Percentiles rank a stretch among this genome's conserved stretches.
Evolutionary conservation across 2,113 vertebrate species (phyloP).

Genomic region (Cnemophilus loriae): DNA sequence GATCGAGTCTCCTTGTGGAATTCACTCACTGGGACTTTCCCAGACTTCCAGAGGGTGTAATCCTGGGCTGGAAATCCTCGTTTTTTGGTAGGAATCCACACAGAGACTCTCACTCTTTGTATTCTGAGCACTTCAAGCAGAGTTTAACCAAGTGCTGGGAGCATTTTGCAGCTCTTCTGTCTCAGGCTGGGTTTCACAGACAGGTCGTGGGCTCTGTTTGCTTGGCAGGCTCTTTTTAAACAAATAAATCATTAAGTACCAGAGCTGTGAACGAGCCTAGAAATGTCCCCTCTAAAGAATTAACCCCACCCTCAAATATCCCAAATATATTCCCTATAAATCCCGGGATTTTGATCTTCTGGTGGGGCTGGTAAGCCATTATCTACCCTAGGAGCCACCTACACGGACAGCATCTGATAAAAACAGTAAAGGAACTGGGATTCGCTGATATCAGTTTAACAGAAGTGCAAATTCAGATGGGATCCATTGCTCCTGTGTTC

Average conservation of each 20-base stretch:
- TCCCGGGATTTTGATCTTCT: not conserved
- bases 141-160: not conserved
- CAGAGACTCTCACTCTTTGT: not conserved
- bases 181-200: not conserved
- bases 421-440: not conserved
- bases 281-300: not conserved
- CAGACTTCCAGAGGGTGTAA: not conserved
- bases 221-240: not conserved
- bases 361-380: not conserved
- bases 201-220: not conserved
- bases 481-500: not conserved
- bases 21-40: not conserved
- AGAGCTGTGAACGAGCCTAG: not conserved
- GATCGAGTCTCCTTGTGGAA: not conserved
- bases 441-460: not conserved
- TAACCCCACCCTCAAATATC: not conserved
- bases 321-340: not conserved
- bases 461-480: not conserved
- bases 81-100: not conserved
- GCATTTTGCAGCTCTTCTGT: not conserved
- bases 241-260: not conserved
- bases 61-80: not conserved
- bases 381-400: not conserved
- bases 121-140: not conserved
- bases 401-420: not conserved